phyloP scores from a whole-genome alignment of 1,140 invertebrate genomes.

The Dinothrombium tinctorium region DNA sequence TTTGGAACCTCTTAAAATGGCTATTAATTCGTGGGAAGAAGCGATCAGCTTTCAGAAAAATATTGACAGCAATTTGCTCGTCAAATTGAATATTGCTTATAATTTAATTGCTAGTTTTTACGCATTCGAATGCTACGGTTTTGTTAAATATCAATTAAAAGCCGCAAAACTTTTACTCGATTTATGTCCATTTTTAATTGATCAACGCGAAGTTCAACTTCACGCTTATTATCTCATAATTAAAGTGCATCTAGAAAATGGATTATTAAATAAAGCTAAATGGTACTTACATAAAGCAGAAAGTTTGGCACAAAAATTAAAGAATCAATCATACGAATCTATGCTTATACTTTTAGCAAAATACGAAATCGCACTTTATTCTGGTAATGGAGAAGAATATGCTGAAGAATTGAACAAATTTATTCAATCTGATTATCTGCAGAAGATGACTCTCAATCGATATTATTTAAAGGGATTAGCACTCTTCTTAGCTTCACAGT shows the following conservation, averaged over 20 bases:
- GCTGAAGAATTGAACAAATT: neutral
- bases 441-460: slow-evolving; percentile 9
- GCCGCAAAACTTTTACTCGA: neutral
- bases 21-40: neutral
- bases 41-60: neutral
- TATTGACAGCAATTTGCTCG: neutral
- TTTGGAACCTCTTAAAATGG: neutral
- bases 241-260: neutral
- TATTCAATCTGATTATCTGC: slow-evolving; percentile 2
- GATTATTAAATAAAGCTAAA: neutral
- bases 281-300: neutral
- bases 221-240: slow-evolving; percentile 1
- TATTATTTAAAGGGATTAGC: slow-evolving; percentile 5
- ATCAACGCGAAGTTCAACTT: neutral
- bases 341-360: neutral
- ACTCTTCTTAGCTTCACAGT: slow-evolving; percentile 3
- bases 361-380: slow-evolving; percentile 2
- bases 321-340: neutral
- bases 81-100: neutral
- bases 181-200: neutral
- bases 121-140: neutral
- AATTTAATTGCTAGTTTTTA: neutral
- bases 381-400: neutral
- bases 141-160: neutral
- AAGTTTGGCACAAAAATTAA: neutral